These are phyloP conservation scores for Cosmorhoe ocellata DNA, from an alignment of 2,888 invertebrate genomes.

Conservation along the genomic window DNA sequence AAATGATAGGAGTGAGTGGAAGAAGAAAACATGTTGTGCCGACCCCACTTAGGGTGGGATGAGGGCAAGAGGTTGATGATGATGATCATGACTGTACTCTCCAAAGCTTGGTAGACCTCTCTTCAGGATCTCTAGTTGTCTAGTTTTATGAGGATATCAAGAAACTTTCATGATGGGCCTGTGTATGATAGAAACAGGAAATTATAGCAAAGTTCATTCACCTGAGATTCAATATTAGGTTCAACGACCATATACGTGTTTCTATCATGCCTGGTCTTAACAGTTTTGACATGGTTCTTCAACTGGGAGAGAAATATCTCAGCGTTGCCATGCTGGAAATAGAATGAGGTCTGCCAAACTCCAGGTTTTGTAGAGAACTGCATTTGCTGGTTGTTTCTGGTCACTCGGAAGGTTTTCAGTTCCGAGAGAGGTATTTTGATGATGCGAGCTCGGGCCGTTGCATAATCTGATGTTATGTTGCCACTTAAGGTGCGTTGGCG, in stretches of 20 bases:
- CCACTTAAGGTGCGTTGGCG: slow-evolving; percentile 84
- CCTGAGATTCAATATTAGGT: slow-evolving; percentile 81
- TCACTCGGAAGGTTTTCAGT: slow-evolving; percentile 66
- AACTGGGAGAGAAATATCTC: slow-evolving; percentile 86
- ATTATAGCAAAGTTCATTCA: neutral
- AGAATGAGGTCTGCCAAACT: slow-evolving; percentile 89
- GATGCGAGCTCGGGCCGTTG: slow-evolving; percentile 67
- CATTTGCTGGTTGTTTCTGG: slow-evolving; percentile 71
- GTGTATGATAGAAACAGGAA: neutral
- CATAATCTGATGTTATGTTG: slow-evolving; percentile 73
- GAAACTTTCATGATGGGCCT: neutral
- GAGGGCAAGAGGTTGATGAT: no score
- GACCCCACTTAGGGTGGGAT: no score
- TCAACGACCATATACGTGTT: slow-evolving; percentile 85
- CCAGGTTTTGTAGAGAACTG: slow-evolving; percentile 71
- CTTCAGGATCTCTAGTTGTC: no score
- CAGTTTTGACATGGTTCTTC: slow-evolving; percentile 84
- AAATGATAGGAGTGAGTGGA: no score
- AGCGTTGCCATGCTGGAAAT: slow-evolving; percentile 94
- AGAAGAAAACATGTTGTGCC: no score
- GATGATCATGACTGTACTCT: no score
- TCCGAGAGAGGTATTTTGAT: slow-evolving; percentile 68
- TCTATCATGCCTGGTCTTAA: slow-evolving; percentile 87
- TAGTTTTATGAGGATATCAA: no score
- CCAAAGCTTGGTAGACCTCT: no score